Evolutionary conservation across 2,888 invertebrate species (phyloP).

Genomic region (Pollenia amentaria): DNA sequence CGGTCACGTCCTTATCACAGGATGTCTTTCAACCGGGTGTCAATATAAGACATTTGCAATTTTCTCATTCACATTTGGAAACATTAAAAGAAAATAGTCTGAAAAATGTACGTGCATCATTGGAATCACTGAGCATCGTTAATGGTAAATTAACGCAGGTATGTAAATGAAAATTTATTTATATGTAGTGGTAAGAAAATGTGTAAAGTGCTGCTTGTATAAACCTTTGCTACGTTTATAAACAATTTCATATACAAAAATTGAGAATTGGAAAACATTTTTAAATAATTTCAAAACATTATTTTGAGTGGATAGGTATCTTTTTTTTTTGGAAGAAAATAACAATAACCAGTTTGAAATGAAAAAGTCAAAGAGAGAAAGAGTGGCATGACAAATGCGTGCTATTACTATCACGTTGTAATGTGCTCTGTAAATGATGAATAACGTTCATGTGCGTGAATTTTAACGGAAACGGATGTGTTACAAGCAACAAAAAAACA

Average conservation of each 20-base stretch:
- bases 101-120: conserved; percentile 88
- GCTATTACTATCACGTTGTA: not conserved
- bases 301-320: not conserved
- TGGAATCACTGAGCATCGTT: conserved; percentile 91
- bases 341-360: not conserved
- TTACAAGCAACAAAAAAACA: conserved; percentile 36
- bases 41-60: conserved; percentile 90
- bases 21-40: conserved; percentile 90
- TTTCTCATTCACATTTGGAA: conserved; percentile 90
- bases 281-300: not conserved
- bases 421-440: not conserved
- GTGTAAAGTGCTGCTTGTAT: too few relatives aligned
- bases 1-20: conserved; percentile 90
- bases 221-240: too few relatives aligned
- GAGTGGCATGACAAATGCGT: conserved; percentile 4
- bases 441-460: conserved; percentile 52
- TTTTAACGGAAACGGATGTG: conserved; percentile 69
- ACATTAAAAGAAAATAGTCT: conserved; percentile 91
- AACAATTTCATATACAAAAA: too few relatives aligned
- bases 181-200: not conserved
- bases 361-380: not conserved
- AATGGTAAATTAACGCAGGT: conserved; percentile 88
- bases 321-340: not conserved
- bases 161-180: conserved; percentile 71
- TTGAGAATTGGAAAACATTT: not conserved